A percentile compares a stretch with the other conserved stretches of the same genome.
Conservation (phyloP, 2,113 vertebrate species). For the Megaceryle maxima region DNA sequence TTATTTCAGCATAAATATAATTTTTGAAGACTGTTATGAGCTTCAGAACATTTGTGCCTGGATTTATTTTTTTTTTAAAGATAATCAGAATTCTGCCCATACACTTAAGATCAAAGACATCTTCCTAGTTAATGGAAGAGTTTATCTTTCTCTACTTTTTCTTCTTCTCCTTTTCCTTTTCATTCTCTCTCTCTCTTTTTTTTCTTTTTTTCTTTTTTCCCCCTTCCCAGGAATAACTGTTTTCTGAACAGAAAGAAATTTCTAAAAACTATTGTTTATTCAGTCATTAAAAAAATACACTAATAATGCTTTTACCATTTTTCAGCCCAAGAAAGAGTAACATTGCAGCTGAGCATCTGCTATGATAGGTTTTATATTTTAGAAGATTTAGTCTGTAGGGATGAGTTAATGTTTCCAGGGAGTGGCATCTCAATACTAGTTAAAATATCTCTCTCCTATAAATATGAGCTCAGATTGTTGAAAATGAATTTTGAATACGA, state of each 20-base stretch:
- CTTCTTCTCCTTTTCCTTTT: background rate
- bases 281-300: background rate
- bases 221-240: background rate
- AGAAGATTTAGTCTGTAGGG: background rate
- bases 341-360: background rate
- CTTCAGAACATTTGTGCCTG: background rate
- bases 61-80: background rate
- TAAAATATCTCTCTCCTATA: conserved; percentile 11
- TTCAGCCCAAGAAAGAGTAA: background rate
- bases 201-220: background rate
- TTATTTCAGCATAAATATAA: background rate
- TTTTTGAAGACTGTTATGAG: background rate
- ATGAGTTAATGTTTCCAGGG: conserved; percentile 42
- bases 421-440: background rate
- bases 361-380: background rate
- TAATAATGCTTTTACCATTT: background rate
- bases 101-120: background rate
- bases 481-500: conserved; percentile 40
- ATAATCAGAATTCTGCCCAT: background rate
- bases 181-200: background rate
- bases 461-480: conserved; percentile 24
- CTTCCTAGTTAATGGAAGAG: background rate
- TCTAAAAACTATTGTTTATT: background rate
- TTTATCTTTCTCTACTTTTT: background rate
- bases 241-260: background rate